Evolutionary conservation across 2,888 invertebrate species (phyloP).

Genomic region (Gandaritis pyraliata): DNA sequence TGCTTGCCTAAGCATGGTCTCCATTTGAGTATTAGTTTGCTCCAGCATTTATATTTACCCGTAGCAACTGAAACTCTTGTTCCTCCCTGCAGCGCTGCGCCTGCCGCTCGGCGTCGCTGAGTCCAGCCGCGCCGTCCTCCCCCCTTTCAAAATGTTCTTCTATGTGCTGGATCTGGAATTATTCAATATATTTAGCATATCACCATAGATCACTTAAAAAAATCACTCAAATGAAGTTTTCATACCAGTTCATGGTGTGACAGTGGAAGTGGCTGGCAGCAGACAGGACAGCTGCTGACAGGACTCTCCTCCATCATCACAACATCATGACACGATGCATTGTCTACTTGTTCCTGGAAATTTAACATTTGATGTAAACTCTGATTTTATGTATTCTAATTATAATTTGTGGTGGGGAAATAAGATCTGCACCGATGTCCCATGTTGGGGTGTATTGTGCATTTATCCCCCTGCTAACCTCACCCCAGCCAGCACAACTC

Average conservation of each 20-base stretch:
- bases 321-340: constrained; percentile 79
- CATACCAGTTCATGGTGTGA: constrained; percentile 79
- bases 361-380: neutral
- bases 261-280: constrained; percentile 74
- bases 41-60: constrained; percentile 74
- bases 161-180: constrained; percentile 88
- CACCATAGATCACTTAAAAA: no score
- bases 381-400: neutral
- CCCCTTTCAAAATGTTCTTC: constrained; percentile 90
- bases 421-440: no score
- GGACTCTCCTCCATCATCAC: constrained; percentile 82
- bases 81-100: constrained; percentile 90
- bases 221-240: no score
- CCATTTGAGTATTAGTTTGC: no score
- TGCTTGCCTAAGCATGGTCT: no score
- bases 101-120: constrained; percentile 79
- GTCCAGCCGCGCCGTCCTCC: constrained; percentile 69
- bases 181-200: constrained; percentile 5
- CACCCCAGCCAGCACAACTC: no score
- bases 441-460: no score
- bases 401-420: no score
- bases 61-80: constrained; percentile 90
- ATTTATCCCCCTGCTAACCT: no score
- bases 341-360: constrained; percentile 75
- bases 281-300: constrained; percentile 78